phyloP scores from a whole-genome alignment of 1,140 invertebrate genomes.

The Adelges cooleyi region DNA sequence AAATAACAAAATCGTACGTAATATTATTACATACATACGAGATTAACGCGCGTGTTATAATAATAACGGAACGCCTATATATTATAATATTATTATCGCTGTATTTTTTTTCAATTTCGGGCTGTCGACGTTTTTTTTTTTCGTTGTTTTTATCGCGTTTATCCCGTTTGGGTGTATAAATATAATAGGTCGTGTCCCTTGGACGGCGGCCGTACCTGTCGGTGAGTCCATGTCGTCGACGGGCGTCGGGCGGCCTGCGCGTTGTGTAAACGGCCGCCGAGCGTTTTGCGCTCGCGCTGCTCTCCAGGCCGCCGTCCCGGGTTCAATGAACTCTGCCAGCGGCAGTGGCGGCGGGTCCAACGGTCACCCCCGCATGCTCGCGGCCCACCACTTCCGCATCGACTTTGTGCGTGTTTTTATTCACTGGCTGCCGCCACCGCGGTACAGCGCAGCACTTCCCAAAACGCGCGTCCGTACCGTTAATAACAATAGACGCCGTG shows the following conservation, averaged over 20 bases:
- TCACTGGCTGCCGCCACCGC: not conserved
- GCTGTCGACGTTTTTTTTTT: too few species aligned
- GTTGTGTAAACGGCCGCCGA: not conserved
- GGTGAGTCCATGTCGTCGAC: not conserved
- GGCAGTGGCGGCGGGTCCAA: constrained; percentile 26
- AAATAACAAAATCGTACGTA: too few species aligned
- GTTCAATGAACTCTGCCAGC: constrained; percentile 20
- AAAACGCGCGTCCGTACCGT: constrained; percentile 10
- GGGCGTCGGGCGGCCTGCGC: not conserved
- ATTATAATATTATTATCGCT: too few species aligned
- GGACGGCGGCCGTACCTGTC: not conserved
- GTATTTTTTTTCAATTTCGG: too few species aligned
- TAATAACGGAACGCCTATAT: too few species aligned
- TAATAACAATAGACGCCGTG: too few species aligned
- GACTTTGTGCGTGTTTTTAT: constrained; percentile 7
- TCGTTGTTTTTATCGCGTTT: too few species aligned
- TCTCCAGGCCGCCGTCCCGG: constrained; percentile 5
- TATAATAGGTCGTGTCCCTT: too few species aligned
- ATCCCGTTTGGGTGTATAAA: too few species aligned
- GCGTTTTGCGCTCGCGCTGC: constrained; percentile 21
- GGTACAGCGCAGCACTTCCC: constrained; percentile 7
- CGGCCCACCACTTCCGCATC: constrained; percentile 24
- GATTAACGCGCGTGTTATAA: too few species aligned
- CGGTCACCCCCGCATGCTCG: constrained; percentile 20
- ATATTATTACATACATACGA: too few species aligned